Evolutionary conservation across 2,113 vertebrate genomes (phyloP).

Genomic region (Crotalus helleri): DNA sequence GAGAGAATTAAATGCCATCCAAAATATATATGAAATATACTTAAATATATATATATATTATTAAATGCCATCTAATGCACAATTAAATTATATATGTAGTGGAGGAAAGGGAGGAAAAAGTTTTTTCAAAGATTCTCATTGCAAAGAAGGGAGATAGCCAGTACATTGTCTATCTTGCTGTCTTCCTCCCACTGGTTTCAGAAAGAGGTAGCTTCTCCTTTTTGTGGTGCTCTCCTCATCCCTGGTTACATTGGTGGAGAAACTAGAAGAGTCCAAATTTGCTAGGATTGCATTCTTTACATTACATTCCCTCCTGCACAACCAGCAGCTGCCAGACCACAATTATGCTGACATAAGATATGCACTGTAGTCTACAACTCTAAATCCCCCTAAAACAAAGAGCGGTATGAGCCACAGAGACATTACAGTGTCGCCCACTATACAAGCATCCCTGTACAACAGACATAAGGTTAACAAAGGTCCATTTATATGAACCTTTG

Average conservation of each 20-base stretch:
- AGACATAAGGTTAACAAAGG: neutral
- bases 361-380: neutral
- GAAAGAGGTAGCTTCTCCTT: neutral
- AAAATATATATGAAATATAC: neutral
- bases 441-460: neutral
- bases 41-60: too few species aligned
- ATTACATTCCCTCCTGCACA: neutral
- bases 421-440: neutral
- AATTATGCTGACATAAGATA: neutral
- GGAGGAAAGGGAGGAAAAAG: neutral
- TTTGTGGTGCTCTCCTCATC: neutral
- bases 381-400: neutral
- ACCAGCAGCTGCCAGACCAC: neutral
- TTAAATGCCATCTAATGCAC: neutral
- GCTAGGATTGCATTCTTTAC: neutral
- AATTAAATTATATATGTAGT: neutral
- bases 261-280: neutral
- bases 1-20: too few species aligned
- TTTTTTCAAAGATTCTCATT: neutral
- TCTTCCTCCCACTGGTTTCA: neutral
- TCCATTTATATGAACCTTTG: neutral
- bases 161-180: neutral
- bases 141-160: neutral
- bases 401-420: neutral
- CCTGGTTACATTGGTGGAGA: neutral